phyloP scores from a whole-genome alignment of 2,797 vertebrate species.

The Fistularia commersonii region DNA sequence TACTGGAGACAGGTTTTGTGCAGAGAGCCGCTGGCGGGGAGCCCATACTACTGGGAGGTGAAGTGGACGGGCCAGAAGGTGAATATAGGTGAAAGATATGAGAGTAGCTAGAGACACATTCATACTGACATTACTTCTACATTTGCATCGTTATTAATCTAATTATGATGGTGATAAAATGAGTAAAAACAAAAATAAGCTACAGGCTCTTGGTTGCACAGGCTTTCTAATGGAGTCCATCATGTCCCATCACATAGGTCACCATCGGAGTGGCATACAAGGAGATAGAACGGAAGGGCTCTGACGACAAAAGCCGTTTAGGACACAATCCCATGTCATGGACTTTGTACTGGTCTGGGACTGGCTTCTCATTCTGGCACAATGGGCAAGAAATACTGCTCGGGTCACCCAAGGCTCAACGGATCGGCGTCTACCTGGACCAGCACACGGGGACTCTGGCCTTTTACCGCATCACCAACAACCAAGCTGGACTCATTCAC shows the following conservation, averaged over 20 bases:
- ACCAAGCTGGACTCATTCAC: constrained; percentile 71
- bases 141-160: too few relatives aligned
- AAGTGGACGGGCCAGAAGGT: constrained; percentile 77
- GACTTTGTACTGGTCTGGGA: constrained; percentile 78
- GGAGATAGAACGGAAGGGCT: constrained; percentile 61
- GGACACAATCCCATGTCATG: constrained; percentile 77
- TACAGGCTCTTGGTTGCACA: too few relatives aligned
- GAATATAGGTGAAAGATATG: neutral
- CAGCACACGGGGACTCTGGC: constrained; percentile 71
- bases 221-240: constrained; percentile 5
- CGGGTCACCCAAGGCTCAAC: constrained; percentile 61
- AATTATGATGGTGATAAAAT: too few relatives aligned
- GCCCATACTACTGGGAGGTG: constrained; percentile 80
- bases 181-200: too few relatives aligned
- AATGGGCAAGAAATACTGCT: constrained; percentile 62
- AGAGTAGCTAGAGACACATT: too few relatives aligned
- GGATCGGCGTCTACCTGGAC: constrained; percentile 77
- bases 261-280: constrained; percentile 71
- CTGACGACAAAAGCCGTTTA: constrained; percentile 66
- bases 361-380: constrained; percentile 76
- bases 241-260: constrained; percentile 45
- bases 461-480: constrained; percentile 69
- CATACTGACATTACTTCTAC: too few relatives aligned
- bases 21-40: constrained; percentile 66
- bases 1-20: constrained; percentile 80